phyloP scores from a whole-genome alignment of 2,113 vertebrate species.

The Phylloscopus whistleri region DNA sequence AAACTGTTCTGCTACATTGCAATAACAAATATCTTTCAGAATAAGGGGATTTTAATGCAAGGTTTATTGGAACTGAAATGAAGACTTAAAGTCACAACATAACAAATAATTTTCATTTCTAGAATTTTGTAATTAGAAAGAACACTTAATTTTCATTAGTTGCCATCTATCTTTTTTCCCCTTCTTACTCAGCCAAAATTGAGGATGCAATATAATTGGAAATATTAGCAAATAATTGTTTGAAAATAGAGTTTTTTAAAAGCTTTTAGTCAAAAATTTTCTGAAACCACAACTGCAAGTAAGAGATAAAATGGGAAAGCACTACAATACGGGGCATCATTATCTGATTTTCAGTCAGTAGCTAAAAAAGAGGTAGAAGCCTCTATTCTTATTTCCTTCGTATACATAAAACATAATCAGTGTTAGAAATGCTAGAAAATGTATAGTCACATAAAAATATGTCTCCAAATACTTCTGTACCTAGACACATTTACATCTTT shows the following conservation, averaged over 20 bases:
- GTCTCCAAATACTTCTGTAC: neutral
- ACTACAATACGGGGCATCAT: neutral
- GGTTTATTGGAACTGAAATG: neutral
- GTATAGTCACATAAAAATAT: neutral
- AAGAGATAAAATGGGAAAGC: neutral
- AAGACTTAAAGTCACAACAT: neutral
- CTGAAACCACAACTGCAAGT: neutral
- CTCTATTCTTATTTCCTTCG: neutral
- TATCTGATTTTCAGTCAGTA: neutral
- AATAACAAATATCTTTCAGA: neutral
- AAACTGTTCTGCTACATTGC: neutral
- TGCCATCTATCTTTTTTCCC: neutral
- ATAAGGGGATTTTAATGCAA: neutral
- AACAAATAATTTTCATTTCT: neutral
- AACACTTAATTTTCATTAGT: neutral
- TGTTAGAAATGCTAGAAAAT: neutral
- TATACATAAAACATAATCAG: neutral
- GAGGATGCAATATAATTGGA: neutral
- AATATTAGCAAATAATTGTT: neutral
- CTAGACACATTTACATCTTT: neutral
- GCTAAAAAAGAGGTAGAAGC: neutral
- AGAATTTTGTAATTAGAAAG: constrained; percentile 21
- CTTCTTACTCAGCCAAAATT: neutral
- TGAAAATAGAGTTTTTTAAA: neutral
- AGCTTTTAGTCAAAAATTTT: neutral